Conservation (phyloP, 1,140 invertebrate genomes). For the Gyrodactylus bullatarudis region DNA sequence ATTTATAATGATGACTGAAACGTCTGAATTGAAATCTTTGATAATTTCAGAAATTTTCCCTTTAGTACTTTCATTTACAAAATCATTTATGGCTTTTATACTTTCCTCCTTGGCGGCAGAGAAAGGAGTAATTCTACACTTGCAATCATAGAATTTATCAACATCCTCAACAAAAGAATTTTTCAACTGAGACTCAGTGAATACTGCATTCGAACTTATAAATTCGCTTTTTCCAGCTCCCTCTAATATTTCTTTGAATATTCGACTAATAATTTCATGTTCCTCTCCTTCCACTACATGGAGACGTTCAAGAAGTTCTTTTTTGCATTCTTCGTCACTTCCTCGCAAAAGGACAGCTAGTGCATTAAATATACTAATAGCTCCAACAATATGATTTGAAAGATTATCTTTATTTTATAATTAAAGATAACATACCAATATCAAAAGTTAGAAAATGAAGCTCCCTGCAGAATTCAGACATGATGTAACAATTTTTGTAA, state of each 20-base stretch:
- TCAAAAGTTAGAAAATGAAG: too few species aligned
- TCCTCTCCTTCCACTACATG: background rate
- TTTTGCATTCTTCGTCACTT: background rate
- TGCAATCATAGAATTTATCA: background rate
- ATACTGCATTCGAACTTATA: background rate
- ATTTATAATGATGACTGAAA: background rate
- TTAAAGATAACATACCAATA: too few species aligned
- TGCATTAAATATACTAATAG: background rate
- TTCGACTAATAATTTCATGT: background rate
- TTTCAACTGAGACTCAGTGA: background rate
- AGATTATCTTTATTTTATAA: too few species aligned
- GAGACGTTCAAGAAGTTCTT: background rate
- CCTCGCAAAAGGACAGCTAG: background rate
- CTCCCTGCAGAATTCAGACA: too few species aligned
- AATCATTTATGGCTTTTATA: background rate
- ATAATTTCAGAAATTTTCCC: background rate
- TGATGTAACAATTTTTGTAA: too few species aligned
- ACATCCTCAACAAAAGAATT: background rate
- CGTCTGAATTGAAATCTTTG: background rate
- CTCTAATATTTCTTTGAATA: background rate
- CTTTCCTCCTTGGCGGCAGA: background rate
- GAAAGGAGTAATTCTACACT: background rate
- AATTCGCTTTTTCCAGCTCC: background rate
- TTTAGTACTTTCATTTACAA: background rate
- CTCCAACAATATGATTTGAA: too few species aligned